Base-by-base conservation (phyloP, 2,888 invertebrate species). In the Sinentomon sp. region DNA sequence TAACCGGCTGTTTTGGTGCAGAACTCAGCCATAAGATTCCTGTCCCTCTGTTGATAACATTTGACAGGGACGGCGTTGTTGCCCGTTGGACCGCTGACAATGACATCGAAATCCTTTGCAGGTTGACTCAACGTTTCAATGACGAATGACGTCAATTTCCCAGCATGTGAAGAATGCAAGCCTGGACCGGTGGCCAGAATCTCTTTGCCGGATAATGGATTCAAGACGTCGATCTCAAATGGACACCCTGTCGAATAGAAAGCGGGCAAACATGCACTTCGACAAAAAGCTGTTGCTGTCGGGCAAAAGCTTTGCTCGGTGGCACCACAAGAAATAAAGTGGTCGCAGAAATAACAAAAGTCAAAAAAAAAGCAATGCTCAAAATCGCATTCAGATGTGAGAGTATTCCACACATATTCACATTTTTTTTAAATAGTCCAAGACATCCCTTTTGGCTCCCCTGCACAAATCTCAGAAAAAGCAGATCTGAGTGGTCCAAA, bases 1-100 rank as follows among this genome's bases (percentile, higher is more conserved):
- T 52, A 44, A 71, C 72, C 59, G 17, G 74, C 65, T 47, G 71
- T 71, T 36, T 70, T 68, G 19, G 78, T 70, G 12, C 73, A 74
- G 54, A 77, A 97, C 54, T 97, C 94, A 0, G 92, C 92, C 50
- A 85, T 71, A 34, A 89, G 60, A 47, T 85, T 73, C 3, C 92
- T 92, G 38, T 89, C 85, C 48, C 89, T 80, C 38, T 92, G 92
- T 50, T 85, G 85, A 53, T 87, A 87, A 50, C 94, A 89, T 36
- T 85, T 55, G 2, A 92, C 82, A 0, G 83, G 80, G 25, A 87
- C 60, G 0, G 78, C 76, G 9, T 45, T 45, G 40, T 69, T 62
- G 0, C 74, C 66, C 6, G 70, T 69, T 0, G 74, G 75, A 1
- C 76, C 76, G 0, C 76, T 75, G 2, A 78, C 74, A 0, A 85